Base-by-base conservation (phyloP, 1,140 invertebrate genomes). In the Drosophila varians region DNA sequence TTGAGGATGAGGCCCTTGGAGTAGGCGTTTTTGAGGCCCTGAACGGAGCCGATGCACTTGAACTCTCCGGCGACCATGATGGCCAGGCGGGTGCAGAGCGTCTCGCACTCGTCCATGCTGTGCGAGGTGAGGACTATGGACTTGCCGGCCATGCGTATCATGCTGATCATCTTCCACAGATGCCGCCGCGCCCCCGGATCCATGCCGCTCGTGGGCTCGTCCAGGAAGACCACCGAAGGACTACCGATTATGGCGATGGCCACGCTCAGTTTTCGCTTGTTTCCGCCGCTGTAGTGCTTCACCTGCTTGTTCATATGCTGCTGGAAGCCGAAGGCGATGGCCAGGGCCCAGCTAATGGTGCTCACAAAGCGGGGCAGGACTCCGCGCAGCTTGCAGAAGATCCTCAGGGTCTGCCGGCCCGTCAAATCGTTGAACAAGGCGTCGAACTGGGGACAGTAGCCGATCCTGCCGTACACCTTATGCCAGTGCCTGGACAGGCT, bases 231-330 rank as follows among this genome's bases (percentile, higher is more conserved):
- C 14, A 99, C 93, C 3, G 95, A 93, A 0, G 97, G 96, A 92
- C 97, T 95, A 9, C 97, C 97, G 21, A 99, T 93, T 9, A 99
- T 91, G 3, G 98, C 96, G 40, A 99, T 94, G 0, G 98, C 98
- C 21, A 98, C 97, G 71, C 96, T 98, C 8, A 99, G 92, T 91
- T 99, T 99, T 36, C 98, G 93, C 90, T 98, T 99, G 72, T 99
- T 99, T 0, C 98, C 98, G 2, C 97, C 97, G 84, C 97, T 98
- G 74, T 95, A 96, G 90, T 92, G 93, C 68, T 91, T 92, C 21
- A 94, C 92, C 89, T 92, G 66, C 48, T 93, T 93, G 36, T 93
- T 84, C 8, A 93, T 26, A 72, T 93, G 91, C 21, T 84, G 73
- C 3, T 52, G 40, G 53, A 93, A 92, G 43, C 92, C 91, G 56